phyloP scores from a whole-genome alignment of 1,140 invertebrate species.

The Temnothorax curvispinosus region DNA sequence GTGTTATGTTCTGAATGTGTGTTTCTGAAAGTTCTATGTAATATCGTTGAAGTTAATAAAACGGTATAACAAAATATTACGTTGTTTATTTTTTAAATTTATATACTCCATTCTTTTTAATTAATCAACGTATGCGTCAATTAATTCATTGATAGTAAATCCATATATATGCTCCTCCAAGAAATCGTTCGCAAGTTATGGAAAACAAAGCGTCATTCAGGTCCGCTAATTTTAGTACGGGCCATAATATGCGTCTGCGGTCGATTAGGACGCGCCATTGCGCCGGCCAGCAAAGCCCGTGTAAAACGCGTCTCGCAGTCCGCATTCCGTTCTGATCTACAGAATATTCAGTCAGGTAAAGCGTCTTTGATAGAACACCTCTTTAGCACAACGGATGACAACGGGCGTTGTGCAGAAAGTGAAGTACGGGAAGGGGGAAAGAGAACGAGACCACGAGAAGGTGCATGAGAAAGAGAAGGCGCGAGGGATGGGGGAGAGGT shows the following conservation, averaged over 20 bases:
- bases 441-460: not conserved
- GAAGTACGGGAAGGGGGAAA: not conserved
- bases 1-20: not conserved
- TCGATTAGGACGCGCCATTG: constrained; percentile 44
- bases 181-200: not conserved
- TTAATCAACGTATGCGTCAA: not conserved
- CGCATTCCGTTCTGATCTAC: constrained; percentile 46
- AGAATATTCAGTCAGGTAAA: constrained; percentile 49
- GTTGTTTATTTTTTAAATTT: not conserved
- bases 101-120: not conserved
- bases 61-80: not conserved
- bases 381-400: not conserved
- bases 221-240: constrained; percentile 36
- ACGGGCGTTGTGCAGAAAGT: not conserved
- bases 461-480: not conserved
- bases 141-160: not conserved
- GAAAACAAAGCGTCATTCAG: constrained; percentile 32
- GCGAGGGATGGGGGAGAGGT: not conserved
- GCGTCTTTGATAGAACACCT: constrained; percentile 47
- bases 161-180: not conserved
- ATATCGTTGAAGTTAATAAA: not conserved
- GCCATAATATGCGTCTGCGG: constrained; percentile 28
- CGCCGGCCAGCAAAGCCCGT: constrained; percentile 4
- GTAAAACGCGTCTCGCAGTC: constrained; percentile 40
- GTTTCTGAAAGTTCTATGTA: not conserved